Base-by-base conservation (phyloP, 2,888 invertebrate genomes). In the Plebejus anna region DNA sequence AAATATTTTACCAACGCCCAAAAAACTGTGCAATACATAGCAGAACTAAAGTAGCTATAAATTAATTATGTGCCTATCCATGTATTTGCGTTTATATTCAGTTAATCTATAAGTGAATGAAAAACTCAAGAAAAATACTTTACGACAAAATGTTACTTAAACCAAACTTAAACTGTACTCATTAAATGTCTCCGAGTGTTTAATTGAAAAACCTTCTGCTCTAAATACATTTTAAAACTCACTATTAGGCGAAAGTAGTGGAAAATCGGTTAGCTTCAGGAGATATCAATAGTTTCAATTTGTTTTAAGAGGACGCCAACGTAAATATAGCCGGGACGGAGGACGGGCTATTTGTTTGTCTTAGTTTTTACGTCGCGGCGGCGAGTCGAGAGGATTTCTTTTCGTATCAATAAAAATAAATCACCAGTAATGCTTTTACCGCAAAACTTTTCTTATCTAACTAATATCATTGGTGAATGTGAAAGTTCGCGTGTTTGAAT, bases 311-410 rank as follows among this genome's bases (percentile, higher is more conserved):
- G 32, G 32, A 32, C 73, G 73, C 55, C 16, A 73, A 55, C 73
- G 51, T 73, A 73, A 73, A 73, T 51, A 55, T 73, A 22, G 28
- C 55, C 28, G 51, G 3, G 71, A 73, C 28, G 32, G 47, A 55
- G 73, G 73, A 73, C 32, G 13, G 73, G 73, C 73, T 55, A 73
- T 73, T 73, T 73, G 73, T 73, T 73, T 73, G 73, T 6, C 51
- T 73, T 73, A 73, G 73, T 55, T 28, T 55, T 32, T 51, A 55
- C 51, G 73, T 73, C 55, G 55, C 47, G 28, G 51, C 73, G 47
- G 32, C 47, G 72, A 72, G 22, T 72, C 9, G 47, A 51, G 73
- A 73, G 73, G 55, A 73, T 55, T 73, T 73, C 51, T 73, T 32
- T 51, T 73, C 51, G 32, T 55, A 55, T 55, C 51, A 51, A 55